Evolutionary conservation across 2,113 vertebrate genomes (phyloP).

Genomic region (Calyptomena viridis): DNA sequence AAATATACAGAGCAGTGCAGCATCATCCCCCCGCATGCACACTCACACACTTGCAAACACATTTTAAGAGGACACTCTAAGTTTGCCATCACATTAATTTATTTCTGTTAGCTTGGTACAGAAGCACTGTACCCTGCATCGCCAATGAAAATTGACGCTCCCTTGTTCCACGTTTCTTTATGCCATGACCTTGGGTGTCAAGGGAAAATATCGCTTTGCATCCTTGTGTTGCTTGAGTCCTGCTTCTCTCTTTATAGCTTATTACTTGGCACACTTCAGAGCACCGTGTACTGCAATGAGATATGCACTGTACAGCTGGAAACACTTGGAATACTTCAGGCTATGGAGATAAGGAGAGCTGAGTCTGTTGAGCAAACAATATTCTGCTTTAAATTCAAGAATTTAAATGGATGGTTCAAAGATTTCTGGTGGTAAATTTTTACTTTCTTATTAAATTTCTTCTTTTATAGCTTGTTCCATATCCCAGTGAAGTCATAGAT

Average conservation of each 20-base stretch:
- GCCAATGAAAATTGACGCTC: conserved; percentile 67
- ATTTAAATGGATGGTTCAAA: conserved; percentile 9
- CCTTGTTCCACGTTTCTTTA: conserved; percentile 44
- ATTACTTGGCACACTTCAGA: conserved; percentile 60
- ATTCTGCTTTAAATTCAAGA: conserved; percentile 15
- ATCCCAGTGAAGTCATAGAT: not conserved
- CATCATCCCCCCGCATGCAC: not conserved
- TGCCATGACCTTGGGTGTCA: conserved; percentile 73
- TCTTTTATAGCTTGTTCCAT: not conserved
- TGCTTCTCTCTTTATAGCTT: conserved; percentile 64
- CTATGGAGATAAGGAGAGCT: conserved; percentile 18
- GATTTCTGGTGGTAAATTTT: conserved; percentile 2
- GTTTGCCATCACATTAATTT: conserved; percentile 60
- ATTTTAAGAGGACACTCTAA: conserved; percentile 54
- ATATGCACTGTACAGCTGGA: conserved; percentile 22
- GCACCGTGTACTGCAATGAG: conserved; percentile 1
- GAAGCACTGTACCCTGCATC: conserved; percentile 19
- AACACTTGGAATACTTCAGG: not conserved
- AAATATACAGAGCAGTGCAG: not conserved
- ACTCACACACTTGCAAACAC: not conserved
- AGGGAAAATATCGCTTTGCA: conserved; percentile 72
- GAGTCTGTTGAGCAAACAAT: conserved; percentile 2
- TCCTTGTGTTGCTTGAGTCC: conserved; percentile 61
- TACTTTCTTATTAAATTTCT: not conserved
- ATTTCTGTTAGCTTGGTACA: conserved; percentile 60